Percentiles rank a stretch among this genome's conserved stretches.
These are phyloP conservation scores for Agriotes lineatus DNA, from an alignment of 2,888 invertebrate species.

Conservation along the genomic window DNA sequence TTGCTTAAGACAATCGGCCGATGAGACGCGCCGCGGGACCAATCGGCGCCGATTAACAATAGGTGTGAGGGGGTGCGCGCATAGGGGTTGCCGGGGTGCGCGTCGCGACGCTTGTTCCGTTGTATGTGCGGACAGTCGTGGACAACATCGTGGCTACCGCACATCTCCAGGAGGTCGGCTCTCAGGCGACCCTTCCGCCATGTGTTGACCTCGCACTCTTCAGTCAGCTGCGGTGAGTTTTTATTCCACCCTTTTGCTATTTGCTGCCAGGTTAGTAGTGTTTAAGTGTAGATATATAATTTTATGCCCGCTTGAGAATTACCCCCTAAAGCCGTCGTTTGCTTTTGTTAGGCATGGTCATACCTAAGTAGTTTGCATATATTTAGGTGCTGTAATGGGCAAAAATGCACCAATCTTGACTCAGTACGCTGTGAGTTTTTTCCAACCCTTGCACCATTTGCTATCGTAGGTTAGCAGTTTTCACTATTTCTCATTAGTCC, in stretches of 20 bases:
- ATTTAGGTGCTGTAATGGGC: too few species aligned
- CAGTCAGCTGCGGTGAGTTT: constrained; percentile 64
- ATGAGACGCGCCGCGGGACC: constrained; percentile 50
- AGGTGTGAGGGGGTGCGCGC: constrained; percentile 58
- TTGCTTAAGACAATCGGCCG: constrained; percentile 35
- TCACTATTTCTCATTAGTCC: too few species aligned
- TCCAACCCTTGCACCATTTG: too few species aligned
- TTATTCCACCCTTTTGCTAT: background rate
- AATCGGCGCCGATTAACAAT: constrained; percentile 59
- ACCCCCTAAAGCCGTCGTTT: too few species aligned
- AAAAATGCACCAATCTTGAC: too few species aligned
- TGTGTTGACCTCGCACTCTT: constrained; percentile 64
- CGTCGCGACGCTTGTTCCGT: constrained; percentile 57
- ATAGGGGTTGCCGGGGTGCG: constrained; percentile 52
- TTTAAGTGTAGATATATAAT: too few species aligned
- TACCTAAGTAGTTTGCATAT: too few species aligned
- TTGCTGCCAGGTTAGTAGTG: background rate
- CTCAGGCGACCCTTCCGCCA: constrained; percentile 64
- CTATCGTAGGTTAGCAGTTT: too few species aligned
- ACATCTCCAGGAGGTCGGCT: constrained; percentile 65
- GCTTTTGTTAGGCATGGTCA: too few species aligned
- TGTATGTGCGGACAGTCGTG: constrained; percentile 60
- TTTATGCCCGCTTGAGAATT: too few species aligned
- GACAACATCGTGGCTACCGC: constrained; percentile 65
- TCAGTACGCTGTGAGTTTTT: too few species aligned